Evolutionary conservation across 1,140 invertebrate genomes (phyloP), one percentile per base, ranked within the genome.

Genomic region (Tetragonula clypearis): DNA sequence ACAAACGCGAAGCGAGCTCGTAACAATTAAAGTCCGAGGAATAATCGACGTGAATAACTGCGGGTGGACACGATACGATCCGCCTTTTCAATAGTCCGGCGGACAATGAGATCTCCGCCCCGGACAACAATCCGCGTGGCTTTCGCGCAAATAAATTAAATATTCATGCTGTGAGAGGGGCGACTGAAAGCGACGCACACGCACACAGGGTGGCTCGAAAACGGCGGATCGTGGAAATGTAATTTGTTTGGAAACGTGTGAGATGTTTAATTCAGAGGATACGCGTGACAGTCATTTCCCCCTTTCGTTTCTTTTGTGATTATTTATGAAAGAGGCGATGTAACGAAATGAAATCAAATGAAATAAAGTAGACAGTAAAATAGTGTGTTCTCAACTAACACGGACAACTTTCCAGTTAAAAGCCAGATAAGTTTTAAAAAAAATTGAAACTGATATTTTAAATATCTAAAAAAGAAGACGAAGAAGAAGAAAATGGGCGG

Each of bases 101-200:
- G 35, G 23, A 71, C 68, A 71, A 71, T 41, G 68, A 71, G 21
- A 41, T 41, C 35, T 41, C 35, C 14, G 35, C 1, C 35, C 11
- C 62, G 11, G 65, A 66, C 65, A n/a, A 66, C 65, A 62, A 62
- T 62, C 60, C 3, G 60, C 14, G 60, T 23, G 26, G 66, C 66
- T 68, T 68, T 71, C 41, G 68, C 41, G 35, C 35, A 41, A 71
- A 41, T 71, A 71, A 71, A 71, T 71, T 21, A 71, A 71, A 71
- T 71, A 71, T 71, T 26, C 19, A 35, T 23, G 21, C 11, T 41
- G 68, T 4, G 23, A 41, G 5, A 41, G 5, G 35, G 12, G 23
- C 21, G 17, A 26, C 23, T 41, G 68, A 41, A 71, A 71, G 35
- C 68, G 30, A 30, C 17, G 17, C 15, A 15, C 6, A 49, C 6